Conservation (phyloP, 2,113 vertebrate species). For the Ursus arctos region DNA sequence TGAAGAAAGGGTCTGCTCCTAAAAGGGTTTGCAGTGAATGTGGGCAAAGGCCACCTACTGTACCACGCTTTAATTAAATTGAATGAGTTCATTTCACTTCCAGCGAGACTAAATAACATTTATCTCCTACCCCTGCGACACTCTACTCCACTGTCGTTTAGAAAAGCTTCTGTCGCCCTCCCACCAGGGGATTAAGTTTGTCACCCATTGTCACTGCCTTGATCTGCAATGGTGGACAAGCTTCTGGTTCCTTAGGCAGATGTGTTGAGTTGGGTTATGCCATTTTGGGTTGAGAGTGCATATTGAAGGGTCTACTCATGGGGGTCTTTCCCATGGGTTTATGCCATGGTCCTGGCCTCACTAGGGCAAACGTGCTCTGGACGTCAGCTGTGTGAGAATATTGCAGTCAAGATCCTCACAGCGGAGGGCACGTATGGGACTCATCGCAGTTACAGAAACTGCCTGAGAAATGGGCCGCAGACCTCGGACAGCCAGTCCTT, state of each 20-base stretch:
- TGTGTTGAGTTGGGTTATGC: not conserved
- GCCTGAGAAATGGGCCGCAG: not conserved
- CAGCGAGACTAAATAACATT: not conserved
- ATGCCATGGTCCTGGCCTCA: not conserved
- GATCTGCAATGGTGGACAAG: not conserved
- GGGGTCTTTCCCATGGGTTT: not conserved
- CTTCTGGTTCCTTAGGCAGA: not conserved
- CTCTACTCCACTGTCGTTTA: not conserved
- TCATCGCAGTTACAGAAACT: not conserved
- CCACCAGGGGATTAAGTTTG: not conserved
- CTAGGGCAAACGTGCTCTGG: not conserved
- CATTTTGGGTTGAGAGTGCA: not conserved
- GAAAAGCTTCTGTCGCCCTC: rapidly evolving
- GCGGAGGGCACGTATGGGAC: not conserved
- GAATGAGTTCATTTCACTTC: not conserved
- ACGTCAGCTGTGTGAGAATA: not conserved
- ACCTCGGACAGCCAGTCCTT: not conserved
- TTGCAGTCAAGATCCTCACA: not conserved
- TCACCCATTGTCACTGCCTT: not conserved
- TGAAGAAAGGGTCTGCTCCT: not conserved
- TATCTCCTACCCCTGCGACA: not conserved
- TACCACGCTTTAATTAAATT: not conserved
- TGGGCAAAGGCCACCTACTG: not conserved
- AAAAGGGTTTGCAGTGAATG: not conserved
- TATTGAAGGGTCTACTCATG: not conserved